A percentile compares a stretch with the other conserved stretches of the same genome.
Evolutionary conservation across 2,888 invertebrate species (phyloP).

Genomic region (Drosophila imparisetae): DNA sequence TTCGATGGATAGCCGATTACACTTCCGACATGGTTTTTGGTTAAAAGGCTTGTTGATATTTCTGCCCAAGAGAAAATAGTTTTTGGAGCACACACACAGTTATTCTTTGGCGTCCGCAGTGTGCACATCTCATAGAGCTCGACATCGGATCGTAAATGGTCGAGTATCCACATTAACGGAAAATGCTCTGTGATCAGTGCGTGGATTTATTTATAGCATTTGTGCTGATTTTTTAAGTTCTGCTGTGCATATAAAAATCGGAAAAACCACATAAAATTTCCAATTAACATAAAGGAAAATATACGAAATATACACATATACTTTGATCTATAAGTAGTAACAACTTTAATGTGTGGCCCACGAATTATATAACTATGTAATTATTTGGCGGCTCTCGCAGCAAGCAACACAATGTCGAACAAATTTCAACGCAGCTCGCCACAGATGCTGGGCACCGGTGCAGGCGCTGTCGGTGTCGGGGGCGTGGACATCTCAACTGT

Average conservation of each 20-base stretch:
- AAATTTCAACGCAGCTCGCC: constrained; percentile 73
- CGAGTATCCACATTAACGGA: constrained; percentile 24
- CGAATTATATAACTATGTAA: constrained; percentile 65
- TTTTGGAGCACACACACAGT: constrained; percentile 60
- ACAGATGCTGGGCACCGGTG: constrained; percentile 31
- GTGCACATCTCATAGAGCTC: constrained; percentile 37
- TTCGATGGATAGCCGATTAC: not conserved
- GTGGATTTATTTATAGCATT: constrained; percentile 72
- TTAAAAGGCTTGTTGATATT: constrained; percentile 4
- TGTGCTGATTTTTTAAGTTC: constrained; percentile 58
- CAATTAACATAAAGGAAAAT: constrained; percentile 30
- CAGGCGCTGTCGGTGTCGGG: constrained; percentile 16
- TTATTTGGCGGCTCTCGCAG: constrained; percentile 1
- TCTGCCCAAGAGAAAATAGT: constrained; percentile 51
- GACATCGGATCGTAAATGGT: constrained; percentile 32
- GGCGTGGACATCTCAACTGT: constrained; percentile 83
- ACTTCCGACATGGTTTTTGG: not conserved
- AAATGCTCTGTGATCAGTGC: constrained; percentile 55
- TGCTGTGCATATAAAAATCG: constrained; percentile 15
- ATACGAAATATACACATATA: not conserved
- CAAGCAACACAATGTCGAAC: constrained; percentile 49
- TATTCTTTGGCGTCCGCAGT: constrained; percentile 56
- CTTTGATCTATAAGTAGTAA: not conserved
- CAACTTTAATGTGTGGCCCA: not conserved
- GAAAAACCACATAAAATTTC: constrained; percentile 28